Evolutionary conservation across 2,888 invertebrate species (phyloP), one percentile per base, ranked within the genome.

Genomic region (Drosophila paracracens): DNA sequence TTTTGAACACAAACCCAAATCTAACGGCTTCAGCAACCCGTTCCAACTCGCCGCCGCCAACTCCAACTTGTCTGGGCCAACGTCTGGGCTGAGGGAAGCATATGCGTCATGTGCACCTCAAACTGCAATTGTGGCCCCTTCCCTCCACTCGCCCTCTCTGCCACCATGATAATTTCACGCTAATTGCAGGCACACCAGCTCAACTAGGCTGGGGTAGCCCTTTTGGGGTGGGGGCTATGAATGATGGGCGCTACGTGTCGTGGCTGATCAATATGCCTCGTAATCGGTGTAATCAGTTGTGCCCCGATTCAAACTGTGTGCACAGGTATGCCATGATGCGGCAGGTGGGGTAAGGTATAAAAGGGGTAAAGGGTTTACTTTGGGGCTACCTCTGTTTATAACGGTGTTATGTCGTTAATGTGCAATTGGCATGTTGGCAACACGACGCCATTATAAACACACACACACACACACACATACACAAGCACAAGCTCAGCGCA

Each of bases 351-450:
- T 10, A 21, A n/a, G 43, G 35, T 16, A n/a, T 33, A 11, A 13
- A 48, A 13, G 40, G n/a, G 25, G 11, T 4, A 35, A 57, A 18
- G 51, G 62, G 56, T 53, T 46, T 27, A 46, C 18, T 21, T 36
- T 52, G 21, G 61, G 43, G 50, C 38, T 65, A 63, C 53, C 73
- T 72, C 75, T 72, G 83, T 81, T 88, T 89, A 89, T 89, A 88
- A 88, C 83, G 83, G 89, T 88, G 88, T 83, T 86, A 84, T 82
- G 82, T 83, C 82, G 91, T 91, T 92, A 91, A 91, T 92, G 92
- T 89, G 89, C 90, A 90, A 91, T 91, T 92, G 91, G 91, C 91
- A 91, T 92, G 92, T 91, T 90, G 86, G 88, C 85, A 82, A 73
- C 81, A 84, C 65, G 67, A 67, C 31, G 53, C 78, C 53, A 67